These are phyloP conservation scores for Drosophila ogumai DNA, from an alignment of 1,140 invertebrate species.

Conservation along the genomic window DNA sequence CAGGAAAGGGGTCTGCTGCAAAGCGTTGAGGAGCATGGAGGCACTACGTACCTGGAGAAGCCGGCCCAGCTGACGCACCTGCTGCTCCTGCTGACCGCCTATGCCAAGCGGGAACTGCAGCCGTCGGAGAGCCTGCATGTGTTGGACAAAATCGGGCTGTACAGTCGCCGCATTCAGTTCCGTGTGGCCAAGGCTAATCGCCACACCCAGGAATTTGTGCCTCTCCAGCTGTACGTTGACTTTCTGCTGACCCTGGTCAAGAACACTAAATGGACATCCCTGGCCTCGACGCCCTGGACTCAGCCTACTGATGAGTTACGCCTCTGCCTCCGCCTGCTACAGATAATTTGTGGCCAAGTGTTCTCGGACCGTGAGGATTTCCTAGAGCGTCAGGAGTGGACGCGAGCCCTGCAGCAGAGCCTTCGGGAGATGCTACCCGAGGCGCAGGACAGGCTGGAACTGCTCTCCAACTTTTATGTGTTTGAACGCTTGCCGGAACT, in stretches of 20 bases:
- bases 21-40: slow-evolving; percentile 65
- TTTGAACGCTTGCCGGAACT: slow-evolving; percentile 54
- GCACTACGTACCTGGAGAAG: slow-evolving; percentile 44
- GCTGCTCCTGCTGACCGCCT: slow-evolving; percentile 72
- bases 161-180: slow-evolving; percentile 41
- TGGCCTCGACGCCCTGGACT: slow-evolving; percentile 52
- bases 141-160: slow-evolving; percentile 42
- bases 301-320: slow-evolving; percentile 44
- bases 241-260: slow-evolving; percentile 55
- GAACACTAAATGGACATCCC: slow-evolving; percentile 54
- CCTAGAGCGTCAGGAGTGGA: slow-evolving; percentile 56
- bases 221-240: slow-evolving; percentile 67
- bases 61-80: slow-evolving; percentile 67
- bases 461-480: slow-evolving; percentile 85
- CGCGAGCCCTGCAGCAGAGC: slow-evolving; percentile 50
- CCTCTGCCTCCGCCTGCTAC: slow-evolving; percentile 53
- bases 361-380: slow-evolving; percentile 10
- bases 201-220: slow-evolving; percentile 26
- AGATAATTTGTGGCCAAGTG: slow-evolving; percentile 29
- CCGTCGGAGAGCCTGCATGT: slow-evolving; percentile 56
- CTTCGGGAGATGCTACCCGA: slow-evolving; percentile 84
- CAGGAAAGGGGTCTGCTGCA: slow-evolving; percentile 55
- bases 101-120: slow-evolving; percentile 39
- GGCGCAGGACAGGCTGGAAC: slow-evolving; percentile 85
- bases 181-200: slow-evolving; percentile 15